Evolutionary conservation across 2,113 vertebrate genomes (phyloP), one percentile per base, ranked within the genome.

Genomic region (Ictalurus furcatus): DNA sequence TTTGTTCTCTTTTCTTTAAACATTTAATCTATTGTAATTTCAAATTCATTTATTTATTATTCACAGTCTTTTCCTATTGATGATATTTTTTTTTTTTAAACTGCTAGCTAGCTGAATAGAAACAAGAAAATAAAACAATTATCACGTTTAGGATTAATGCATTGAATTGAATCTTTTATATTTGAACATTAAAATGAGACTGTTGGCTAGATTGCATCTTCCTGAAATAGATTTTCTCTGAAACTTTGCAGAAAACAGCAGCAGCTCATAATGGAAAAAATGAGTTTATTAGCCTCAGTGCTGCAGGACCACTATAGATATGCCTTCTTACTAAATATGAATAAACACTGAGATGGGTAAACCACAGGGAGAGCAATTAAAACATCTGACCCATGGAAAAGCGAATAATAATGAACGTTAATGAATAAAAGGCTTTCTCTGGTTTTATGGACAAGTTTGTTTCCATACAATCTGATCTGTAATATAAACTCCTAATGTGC

Each of bases 381-480:
- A 80, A 40, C 58, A 61, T 82, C 56, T 23, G 17, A 82, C 56
- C 56, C 48, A 9, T 80, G 28, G n/a, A 19, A 58, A 81, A 17
- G 3, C 1, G 2, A 56, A 56, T 30, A 81, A 80, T 30, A 80
- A 81, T 34, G 14, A 81, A 19, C 14, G 17, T 58, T 56, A 30
- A 81, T 30, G 52, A 12, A 81, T 58, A 19, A 58, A 81, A 81
- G n/a, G 21, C 54, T 81, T 81, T 81, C n/a, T 58, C 44, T 81
- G 28, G 14, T 58, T 83, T 61, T 83, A 83, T 83, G 12, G 34
- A 40, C 30, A 40, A 40, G 11, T 83, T 56, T 56, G 80, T 59
- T 83, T 83, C 81, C 81, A 83, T 83, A 25, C 34, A 83, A 13
- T 25, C 30, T 23, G 19, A 61, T 28, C 4, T 61, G 58, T 14